These are phyloP conservation scores for Aphidoletes aphidimyza DNA, from an alignment of 2,888 invertebrate genomes.

Conservation along the genomic window DNA sequence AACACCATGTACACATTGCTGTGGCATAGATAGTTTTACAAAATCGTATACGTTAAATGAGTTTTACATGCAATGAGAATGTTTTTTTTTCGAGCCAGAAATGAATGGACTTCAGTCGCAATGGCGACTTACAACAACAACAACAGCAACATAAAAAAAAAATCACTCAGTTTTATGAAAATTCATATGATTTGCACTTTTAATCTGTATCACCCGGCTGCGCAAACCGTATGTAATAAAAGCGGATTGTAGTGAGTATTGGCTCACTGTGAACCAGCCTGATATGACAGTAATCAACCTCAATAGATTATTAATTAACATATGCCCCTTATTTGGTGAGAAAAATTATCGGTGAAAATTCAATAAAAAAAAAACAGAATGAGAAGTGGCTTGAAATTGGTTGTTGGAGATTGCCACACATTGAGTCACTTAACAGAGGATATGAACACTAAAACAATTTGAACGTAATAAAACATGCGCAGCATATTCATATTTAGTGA, in stretches of 20 bases:
- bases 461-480: neutral
- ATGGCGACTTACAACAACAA: neutral
- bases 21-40: slow-evolving; percentile 28
- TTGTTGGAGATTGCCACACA: neutral
- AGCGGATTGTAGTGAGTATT: too few relatives aligned
- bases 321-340: slow-evolving; percentile 48
- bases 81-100: neutral
- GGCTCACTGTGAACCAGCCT: neutral
- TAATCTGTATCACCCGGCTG: neutral
- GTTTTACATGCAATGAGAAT: neutral
- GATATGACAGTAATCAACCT: slow-evolving; percentile 31
- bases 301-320: slow-evolving; percentile 35
- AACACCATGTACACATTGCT: slow-evolving; percentile 26
- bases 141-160: neutral
- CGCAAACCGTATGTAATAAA: too few relatives aligned
- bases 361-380: slow-evolving; percentile 14
- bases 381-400: neutral
- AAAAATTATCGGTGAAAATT: slow-evolving; percentile 36
- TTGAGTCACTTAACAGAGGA: neutral
- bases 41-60: neutral
- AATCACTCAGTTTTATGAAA: neutral
- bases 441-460: neutral
- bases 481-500: neutral
- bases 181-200: slow-evolving; percentile 43
- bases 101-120: neutral